These are phyloP conservation scores for Mimachlamys varia DNA, from an alignment of 2,888 invertebrate genomes.

Conservation along the genomic window DNA sequence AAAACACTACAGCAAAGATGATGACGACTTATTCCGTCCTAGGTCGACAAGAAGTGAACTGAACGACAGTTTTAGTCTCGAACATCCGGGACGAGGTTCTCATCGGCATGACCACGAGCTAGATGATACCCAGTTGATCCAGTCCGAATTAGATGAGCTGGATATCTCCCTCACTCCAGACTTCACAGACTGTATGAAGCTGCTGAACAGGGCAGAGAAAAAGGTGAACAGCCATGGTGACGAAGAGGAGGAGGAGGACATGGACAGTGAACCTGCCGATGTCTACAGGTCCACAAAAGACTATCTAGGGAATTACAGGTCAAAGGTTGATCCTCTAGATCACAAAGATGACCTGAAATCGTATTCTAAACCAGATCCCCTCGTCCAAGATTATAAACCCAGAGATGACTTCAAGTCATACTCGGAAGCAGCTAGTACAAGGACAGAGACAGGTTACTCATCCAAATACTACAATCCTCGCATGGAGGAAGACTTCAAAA, in stretches of 20 bases:
- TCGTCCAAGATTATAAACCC: constrained; percentile 42
- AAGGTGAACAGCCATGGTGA: constrained; percentile 65
- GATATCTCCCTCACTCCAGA: constrained; percentile 77
- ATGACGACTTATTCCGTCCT: constrained; percentile 48
- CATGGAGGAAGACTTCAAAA: constrained; percentile 29
- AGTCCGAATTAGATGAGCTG: constrained; percentile 70
- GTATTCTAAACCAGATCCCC: background rate
- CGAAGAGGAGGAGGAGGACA: constrained; percentile 37
- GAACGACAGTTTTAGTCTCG: constrained; percentile 52
- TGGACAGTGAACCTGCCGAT: constrained; percentile 42
- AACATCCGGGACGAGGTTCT: constrained; percentile 47
- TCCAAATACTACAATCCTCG: constrained; percentile 36
- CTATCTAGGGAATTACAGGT: constrained; percentile 36
- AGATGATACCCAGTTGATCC: constrained; percentile 68
- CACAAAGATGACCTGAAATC: constrained; percentile 39
- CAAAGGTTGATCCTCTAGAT: constrained; percentile 39
- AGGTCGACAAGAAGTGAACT: constrained; percentile 49
- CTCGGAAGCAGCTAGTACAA: background rate
- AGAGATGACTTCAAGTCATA: constrained; percentile 41
- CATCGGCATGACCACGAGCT: constrained; percentile 56
- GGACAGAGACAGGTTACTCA: constrained; percentile 38
- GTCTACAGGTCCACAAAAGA: constrained; percentile 38
- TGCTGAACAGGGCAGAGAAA: constrained; percentile 77
- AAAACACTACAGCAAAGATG: constrained; percentile 48
- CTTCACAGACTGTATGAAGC: constrained; percentile 77